Conservation (phyloP, 2,797 vertebrate genomes). For the Mico argentatus region DNA sequence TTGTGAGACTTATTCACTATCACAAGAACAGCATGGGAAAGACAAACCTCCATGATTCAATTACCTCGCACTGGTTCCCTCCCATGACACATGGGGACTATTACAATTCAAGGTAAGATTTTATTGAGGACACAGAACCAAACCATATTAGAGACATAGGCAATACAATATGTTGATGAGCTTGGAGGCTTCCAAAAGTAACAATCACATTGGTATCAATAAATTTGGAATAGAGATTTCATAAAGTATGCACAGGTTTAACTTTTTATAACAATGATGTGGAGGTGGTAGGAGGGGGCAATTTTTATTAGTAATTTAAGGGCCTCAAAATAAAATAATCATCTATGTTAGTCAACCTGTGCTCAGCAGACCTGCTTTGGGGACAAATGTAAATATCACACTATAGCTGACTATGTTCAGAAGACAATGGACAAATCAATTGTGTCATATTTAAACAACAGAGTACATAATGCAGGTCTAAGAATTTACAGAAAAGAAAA, state of each 20-base stretch:
- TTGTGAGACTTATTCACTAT: background rate
- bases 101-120: background rate
- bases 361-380: background rate
- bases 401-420: background rate
- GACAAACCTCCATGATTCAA: background rate
- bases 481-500: background rate
- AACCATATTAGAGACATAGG: background rate
- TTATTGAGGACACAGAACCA: background rate
- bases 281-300: background rate
- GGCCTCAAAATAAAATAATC: background rate
- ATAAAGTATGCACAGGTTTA: background rate
- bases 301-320: slow-evolving; percentile 10
- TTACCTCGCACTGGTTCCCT: background rate
- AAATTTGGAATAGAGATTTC: background rate
- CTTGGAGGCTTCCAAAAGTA: no score
- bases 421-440: background rate
- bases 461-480: background rate
- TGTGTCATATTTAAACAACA: background rate
- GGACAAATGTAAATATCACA: background rate
- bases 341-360: background rate
- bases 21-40: background rate
- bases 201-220: background rate
- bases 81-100: background rate
- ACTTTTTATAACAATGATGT: background rate
- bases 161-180: background rate